Conservation (phyloP, 2,113 vertebrate genomes). For the Athene cunicularia region DNA sequence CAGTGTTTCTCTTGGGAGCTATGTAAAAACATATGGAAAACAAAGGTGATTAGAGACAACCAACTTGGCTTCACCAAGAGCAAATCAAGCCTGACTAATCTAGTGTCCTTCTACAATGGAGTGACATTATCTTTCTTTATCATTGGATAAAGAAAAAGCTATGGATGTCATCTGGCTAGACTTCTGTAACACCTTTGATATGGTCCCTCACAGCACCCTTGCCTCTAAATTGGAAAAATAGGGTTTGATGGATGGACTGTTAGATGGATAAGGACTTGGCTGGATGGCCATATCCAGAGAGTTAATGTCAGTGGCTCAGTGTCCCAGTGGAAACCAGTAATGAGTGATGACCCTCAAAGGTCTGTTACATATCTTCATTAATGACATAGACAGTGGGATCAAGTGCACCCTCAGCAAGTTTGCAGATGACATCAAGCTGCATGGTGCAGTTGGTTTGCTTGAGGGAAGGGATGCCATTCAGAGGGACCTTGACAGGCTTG, state of each 20-base stretch:
- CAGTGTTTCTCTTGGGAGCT: not conserved
- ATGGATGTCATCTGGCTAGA: not conserved
- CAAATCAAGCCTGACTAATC: not conserved
- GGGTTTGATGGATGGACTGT: not conserved
- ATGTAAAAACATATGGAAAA: not conserved
- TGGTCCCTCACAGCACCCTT: not conserved
- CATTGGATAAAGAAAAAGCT: not conserved
- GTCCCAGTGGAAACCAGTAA: not conserved
- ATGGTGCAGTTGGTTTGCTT: not conserved
- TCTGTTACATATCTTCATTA: not conserved
- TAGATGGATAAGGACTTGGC: not conserved
- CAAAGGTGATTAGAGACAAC: not conserved
- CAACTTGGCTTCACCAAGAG: not conserved
- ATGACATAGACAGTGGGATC: not conserved
- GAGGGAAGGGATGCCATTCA: not conserved
- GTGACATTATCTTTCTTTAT: not conserved
- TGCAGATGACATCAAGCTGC: not conserved
- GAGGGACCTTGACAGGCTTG: not conserved
- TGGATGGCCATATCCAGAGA: not conserved
- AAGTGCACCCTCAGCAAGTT: not conserved
- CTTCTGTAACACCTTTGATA: not conserved
- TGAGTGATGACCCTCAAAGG: not conserved
- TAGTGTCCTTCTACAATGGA: not conserved
- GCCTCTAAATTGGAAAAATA: not conserved
- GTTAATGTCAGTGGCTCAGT: not conserved